These are phyloP conservation scores for Sesia apiformis DNA, from an alignment of 2,888 invertebrate species.

Conservation along the genomic window DNA sequence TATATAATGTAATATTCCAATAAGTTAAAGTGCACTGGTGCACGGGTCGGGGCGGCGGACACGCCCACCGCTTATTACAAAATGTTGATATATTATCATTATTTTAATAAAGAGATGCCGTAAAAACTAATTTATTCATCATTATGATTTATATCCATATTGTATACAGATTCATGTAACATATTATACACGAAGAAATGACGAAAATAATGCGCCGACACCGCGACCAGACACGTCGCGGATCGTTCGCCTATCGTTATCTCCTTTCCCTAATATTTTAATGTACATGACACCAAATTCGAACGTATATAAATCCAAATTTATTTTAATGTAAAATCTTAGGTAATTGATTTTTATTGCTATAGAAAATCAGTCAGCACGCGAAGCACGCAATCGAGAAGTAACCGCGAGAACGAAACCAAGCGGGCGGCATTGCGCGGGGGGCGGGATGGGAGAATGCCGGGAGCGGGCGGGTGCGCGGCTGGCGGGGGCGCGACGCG, in stretches of 20 bases:
- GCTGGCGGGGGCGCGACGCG: constrained; percentile 34
- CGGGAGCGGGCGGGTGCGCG: constrained; percentile 12
- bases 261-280: constrained; percentile 70
- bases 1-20: constrained; percentile 75
- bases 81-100: constrained; percentile 72
- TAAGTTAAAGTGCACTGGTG: constrained; percentile 76
- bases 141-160: constrained; percentile 74
- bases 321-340: constrained; percentile 76
- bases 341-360: constrained; percentile 77
- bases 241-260: constrained; percentile 68
- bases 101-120: constrained; percentile 74
- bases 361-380: constrained; percentile 77
- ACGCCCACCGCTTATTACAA: constrained; percentile 71
- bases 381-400: constrained; percentile 77
- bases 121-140: constrained; percentile 73
- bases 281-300: constrained; percentile 76
- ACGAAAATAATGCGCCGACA: constrained; percentile 69
- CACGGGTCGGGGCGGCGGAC: constrained; percentile 71
- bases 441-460: constrained; percentile 26
- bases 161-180: constrained; percentile 79
- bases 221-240: constrained; percentile 52
- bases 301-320: constrained; percentile 76
- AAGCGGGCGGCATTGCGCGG: constrained; percentile 65
- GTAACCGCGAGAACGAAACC: constrained; percentile 73
- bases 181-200: constrained; percentile 77